Evolutionary conservation across 30 jellyfish, hydroid and myxozoan genomes (phyloP).

Genomic region (Catostylus mosaicus): DNA sequence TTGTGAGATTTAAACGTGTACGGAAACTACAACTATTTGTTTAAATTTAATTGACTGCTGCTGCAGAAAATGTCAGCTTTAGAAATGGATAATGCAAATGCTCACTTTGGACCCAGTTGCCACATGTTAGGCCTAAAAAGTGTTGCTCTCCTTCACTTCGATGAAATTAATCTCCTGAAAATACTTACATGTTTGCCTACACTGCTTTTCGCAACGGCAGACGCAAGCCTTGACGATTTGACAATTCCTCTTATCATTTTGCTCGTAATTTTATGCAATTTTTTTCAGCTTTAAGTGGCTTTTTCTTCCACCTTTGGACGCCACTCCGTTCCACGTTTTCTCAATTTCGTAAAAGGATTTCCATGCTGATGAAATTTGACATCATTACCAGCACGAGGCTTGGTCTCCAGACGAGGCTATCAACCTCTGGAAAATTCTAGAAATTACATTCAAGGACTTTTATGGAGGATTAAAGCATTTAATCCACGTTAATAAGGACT

Average conservation of each 20-base stretch:
- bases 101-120: no score
- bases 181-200: conserved; percentile 33
- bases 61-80: no score
- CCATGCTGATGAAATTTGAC: conserved; percentile 57
- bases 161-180: no score
- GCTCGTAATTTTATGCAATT: background rate
- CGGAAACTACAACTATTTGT: no score
- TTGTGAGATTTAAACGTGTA: no score
- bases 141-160: no score
- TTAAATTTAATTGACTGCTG: no score
- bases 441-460: no score
- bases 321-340: conserved; percentile 48
- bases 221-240: conserved; percentile 47
- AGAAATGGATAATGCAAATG: no score
- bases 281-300: background rate
- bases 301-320: background rate
- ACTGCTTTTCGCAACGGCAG: conserved; percentile 47
- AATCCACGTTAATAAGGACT: no score
- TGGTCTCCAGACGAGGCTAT: conserved; percentile 9
- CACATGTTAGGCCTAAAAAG: no score
- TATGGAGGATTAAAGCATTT: no score
- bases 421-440: background rate
- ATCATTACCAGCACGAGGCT: conserved; percentile 34
- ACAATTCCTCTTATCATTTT: conserved; percentile 53
- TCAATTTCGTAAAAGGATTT: conserved; percentile 19